A percentile compares a stretch with the other conserved stretches of the same genome.
Evolutionary conservation across 2,797 vertebrate genomes (phyloP).

Genomic region (Merluccius polli): DNA sequence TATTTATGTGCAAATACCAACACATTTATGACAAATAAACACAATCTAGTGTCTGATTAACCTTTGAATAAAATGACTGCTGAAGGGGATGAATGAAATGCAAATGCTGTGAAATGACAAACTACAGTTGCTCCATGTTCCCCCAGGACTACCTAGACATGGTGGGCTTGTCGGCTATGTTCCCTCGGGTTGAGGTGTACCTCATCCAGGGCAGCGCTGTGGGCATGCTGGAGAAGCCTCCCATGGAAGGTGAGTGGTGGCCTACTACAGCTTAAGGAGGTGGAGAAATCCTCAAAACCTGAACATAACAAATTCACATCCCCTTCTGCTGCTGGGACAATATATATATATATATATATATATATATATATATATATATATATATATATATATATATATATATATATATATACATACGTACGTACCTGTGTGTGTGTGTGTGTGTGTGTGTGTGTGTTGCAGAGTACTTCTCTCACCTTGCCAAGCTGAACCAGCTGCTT

Average conservation of each 20-base stretch:
- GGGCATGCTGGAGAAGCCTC: conserved; percentile 78
- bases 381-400: no score
- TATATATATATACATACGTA: no score
- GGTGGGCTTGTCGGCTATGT: conserved; percentile 74
- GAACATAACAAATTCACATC: neutral
- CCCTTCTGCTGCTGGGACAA: neutral
- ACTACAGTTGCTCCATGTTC: conserved; percentile 5
- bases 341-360: no score
- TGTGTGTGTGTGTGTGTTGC: conserved; percentile 28
- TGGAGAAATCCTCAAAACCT: neutral
- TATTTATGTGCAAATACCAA: neutral
- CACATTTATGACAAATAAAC: neutral
- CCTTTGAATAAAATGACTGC: neutral
- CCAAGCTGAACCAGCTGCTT: conserved; percentile 79
- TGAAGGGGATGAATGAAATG: neutral
- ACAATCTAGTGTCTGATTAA: neutral
- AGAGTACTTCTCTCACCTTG: conserved; percentile 77
- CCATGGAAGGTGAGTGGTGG: conserved; percentile 72
- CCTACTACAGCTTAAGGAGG: neutral
- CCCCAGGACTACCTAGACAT: conserved; percentile 78
- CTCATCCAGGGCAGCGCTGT: conserved; percentile 80
- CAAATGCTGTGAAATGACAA: neutral
- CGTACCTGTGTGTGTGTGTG: no score
- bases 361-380: no score
- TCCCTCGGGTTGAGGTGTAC: conserved; percentile 81